phyloP scores from a whole-genome alignment of 2,888 invertebrate species.

The Yponomeuta cagnagella region DNA sequence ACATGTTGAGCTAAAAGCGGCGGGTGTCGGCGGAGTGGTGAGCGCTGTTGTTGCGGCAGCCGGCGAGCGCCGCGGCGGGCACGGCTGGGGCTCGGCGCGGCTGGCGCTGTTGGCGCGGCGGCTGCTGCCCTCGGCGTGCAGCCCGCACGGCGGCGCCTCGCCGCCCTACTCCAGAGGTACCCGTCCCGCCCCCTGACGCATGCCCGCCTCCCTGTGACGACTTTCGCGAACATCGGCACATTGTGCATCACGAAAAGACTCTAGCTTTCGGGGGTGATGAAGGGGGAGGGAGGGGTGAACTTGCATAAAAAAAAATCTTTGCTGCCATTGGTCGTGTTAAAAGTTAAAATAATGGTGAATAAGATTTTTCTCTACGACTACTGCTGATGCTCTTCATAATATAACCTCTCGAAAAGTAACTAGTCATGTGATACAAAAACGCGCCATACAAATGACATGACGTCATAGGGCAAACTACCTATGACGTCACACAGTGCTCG shows the following conservation, averaged over 20 bases:
- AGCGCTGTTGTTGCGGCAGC: slow-evolving; percentile 23
- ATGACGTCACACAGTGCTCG: too few relatives aligned
- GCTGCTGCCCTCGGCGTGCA: slow-evolving; percentile 83
- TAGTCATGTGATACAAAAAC: too few relatives aligned
- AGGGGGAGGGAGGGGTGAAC: too few relatives aligned
- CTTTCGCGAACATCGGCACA: background rate
- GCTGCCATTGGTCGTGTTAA: too few relatives aligned
- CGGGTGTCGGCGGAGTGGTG: slow-evolving; percentile 52
- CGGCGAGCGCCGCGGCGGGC: slow-evolving; percentile 29
- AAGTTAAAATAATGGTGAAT: too few relatives aligned
- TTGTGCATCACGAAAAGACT: background rate
- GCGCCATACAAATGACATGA: too few relatives aligned
- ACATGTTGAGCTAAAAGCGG: slow-evolving; percentile 38
- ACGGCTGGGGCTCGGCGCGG: slow-evolving; percentile 56
- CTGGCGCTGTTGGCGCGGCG: slow-evolving; percentile 70
- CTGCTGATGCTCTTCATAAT: too few relatives aligned
- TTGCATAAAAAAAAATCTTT: too few relatives aligned
- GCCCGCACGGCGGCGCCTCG: slow-evolving; percentile 81
- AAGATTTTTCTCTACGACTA: too few relatives aligned
- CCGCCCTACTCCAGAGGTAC: slow-evolving; percentile 84
- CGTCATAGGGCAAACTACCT: too few relatives aligned
- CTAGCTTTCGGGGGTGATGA: background rate
- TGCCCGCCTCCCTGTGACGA: background rate
- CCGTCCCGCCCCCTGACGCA: slow-evolving; percentile 26
- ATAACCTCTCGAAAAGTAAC: too few relatives aligned